Base-by-base conservation (phyloP, 2,797 vertebrate genomes). In the Taenioides sp. region DNA sequence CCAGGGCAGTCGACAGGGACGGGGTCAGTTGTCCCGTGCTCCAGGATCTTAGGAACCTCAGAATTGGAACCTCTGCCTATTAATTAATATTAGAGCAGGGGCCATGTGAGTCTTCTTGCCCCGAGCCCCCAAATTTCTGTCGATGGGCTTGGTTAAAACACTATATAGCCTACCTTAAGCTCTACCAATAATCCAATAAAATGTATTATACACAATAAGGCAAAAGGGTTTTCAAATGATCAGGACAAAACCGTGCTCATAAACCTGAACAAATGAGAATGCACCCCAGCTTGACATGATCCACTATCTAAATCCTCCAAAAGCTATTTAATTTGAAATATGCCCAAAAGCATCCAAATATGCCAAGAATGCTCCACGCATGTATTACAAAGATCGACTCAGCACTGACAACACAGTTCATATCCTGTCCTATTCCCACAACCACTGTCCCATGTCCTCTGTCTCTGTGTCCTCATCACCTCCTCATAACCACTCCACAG, bases 391-490 rank as follows among this genome's bases (percentile, higher is more conserved):
- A n/a, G 4, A 7, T 4, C 16, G 77, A 81, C 76, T 77, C 34
- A 17, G 64, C 54, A 65, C 50, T 69, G 69, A 67, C 65, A 62
- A 47, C 67, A 57, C 28, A 64, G 16, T 59, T 87, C 78, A 80
- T 63, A 75, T 83, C 78, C 81, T 64, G 43, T 68, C 72, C 66
- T 69, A 54, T 22, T 72, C 60, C 65, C 16, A 50, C 25, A 69
- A 75, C 10, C 83, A 80, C 40, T 22, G 28, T 65, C 28, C 62
- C 50, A 70, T 71, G 74, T 80, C 68, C 34, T 57, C 55, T 18
- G 20, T 76, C 74, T 74, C 80, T 72, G 58, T 68, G 74, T 78
- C 84, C 84, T 93, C 92, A 90, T 90, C 92, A 83, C 89, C 83
- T 91, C 66, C 83, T 90, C 86, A 93, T 92, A 87, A 90, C 85